Percentiles rank a stretch among this genome's conserved stretches.
These are phyloP conservation scores for Furnarius figulus DNA, from an alignment of 2,113 vertebrate genomes.

Conservation along the genomic window DNA sequence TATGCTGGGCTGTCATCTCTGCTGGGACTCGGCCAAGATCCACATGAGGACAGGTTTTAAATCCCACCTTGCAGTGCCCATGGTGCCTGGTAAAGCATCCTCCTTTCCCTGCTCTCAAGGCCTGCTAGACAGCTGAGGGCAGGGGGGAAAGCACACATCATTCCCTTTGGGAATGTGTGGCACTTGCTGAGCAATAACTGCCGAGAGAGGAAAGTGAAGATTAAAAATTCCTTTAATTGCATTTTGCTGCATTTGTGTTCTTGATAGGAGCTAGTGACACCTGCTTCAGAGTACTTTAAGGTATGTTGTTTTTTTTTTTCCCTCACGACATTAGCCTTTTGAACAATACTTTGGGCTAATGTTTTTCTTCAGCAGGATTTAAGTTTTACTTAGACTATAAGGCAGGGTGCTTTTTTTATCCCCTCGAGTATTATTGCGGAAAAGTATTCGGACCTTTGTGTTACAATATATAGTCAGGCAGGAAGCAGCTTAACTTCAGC, in stretches of 20 bases:
- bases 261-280: neutral
- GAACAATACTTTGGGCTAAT: neutral
- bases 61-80: neutral
- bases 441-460: neutral
- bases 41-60: neutral
- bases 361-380: neutral
- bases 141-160: neutral
- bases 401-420: rapidly evolving
- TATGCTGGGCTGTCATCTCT: neutral
- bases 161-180: neutral
- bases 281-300: neutral
- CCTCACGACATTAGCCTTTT: neutral
- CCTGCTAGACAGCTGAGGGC: neutral
- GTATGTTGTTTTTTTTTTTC: neutral
- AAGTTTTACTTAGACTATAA: neutral
- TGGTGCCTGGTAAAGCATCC: neutral
- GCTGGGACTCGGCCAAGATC: neutral
- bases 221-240: neutral
- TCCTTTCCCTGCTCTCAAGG: neutral
- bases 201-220: neutral
- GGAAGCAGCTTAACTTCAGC: neutral
- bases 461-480: neutral
- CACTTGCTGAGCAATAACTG: neutral
- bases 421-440: neutral
- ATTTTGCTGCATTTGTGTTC: neutral